Base-by-base conservation (phyloP, 1,140 invertebrate species). In the Neodiprion fabricii region DNA sequence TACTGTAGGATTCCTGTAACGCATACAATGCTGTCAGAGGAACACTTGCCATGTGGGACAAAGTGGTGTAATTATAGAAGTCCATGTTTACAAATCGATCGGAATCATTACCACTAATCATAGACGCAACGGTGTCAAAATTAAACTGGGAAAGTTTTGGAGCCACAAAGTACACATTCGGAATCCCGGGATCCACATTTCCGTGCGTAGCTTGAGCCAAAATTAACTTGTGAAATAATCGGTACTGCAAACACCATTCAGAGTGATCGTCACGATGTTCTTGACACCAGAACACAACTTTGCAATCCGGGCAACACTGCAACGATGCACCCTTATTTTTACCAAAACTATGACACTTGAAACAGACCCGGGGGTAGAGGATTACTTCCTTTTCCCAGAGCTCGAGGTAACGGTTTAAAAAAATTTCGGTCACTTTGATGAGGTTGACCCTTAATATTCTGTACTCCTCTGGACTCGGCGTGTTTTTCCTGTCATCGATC, bases 361-460 rank as follows among this genome's bases (percentile, higher is more conserved):
- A 81, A 79, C 93, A 95, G 2, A 92, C 85, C 28, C 90, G 87
- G 0, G 93, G 92, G 79, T 93, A 94, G 3, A 94, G 83, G 7
- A 95, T 80, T 0, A 92, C 90, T 78, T 94, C 94, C 71, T 90
- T 90, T 79, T 95, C 93, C 86, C 91, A 93, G 0, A 92, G 87
- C 11, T 90, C 85, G 28, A 94, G 78, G 8, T 83, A 80, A 50
- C 93, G 88, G 61, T 90, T 89, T 5, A 94, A 81, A 1, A 87
- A 84, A 67, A 90, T 87, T 78, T 93, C 91, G 69, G 92, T 88
- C 2, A 90, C 88, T 0, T 90, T 86, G 53, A 94, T 90, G 77
- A 90, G 86, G 72, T 91, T 89, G 81, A 93, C 89, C 17, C 93
- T 85, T 17, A 92, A 88, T 1, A 91, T 84, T 1, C 92, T 85